Conservation (phyloP, 1,140 invertebrate species). For the Goniozus legneri region DNA sequence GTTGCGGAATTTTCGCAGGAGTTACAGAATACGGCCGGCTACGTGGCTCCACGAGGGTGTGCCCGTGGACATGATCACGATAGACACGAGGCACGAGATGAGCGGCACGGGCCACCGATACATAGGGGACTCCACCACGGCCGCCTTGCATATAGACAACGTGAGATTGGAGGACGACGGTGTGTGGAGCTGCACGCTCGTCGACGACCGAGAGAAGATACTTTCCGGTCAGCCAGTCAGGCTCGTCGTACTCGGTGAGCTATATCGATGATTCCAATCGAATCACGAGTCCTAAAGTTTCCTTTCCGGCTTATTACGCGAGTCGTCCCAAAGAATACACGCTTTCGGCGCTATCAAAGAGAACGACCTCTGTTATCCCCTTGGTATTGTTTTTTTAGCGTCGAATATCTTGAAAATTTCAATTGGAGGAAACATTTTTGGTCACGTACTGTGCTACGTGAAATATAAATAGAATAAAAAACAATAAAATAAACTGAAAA, state of each 20-base stretch:
- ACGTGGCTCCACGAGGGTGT: constrained; percentile 53
- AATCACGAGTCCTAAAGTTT: too few species aligned
- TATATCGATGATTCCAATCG: not conserved
- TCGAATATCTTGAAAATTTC: too few species aligned
- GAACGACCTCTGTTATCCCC: too few species aligned
- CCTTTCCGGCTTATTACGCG: too few species aligned
- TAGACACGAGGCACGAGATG: constrained; percentile 50
- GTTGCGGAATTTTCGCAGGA: constrained; percentile 26
- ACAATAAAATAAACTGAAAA: too few species aligned
- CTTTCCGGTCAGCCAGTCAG: constrained; percentile 61
- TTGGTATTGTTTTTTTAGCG: too few species aligned
- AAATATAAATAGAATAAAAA: too few species aligned
- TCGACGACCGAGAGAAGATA: constrained; percentile 59
- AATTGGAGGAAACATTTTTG: too few species aligned
- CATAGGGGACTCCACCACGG: constrained; percentile 55
- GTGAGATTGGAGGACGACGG: constrained; percentile 68
- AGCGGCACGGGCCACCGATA: constrained; percentile 54
- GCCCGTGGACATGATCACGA: constrained; percentile 53
- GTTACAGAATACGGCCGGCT: constrained; percentile 47
- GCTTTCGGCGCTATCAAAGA: too few species aligned
- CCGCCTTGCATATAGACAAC: constrained; percentile 64
- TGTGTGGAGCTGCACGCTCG: constrained; percentile 65
- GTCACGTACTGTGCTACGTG: too few species aligned
- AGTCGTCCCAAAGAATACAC: too few species aligned
- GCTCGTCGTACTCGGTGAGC: constrained; percentile 64